A percentile compares a stretch with the other conserved stretches of the same genome.
These are phyloP conservation scores for Herpetotheres cachinnans DNA, from an alignment of 2,113 vertebrate genomes.

Conservation along the genomic window DNA sequence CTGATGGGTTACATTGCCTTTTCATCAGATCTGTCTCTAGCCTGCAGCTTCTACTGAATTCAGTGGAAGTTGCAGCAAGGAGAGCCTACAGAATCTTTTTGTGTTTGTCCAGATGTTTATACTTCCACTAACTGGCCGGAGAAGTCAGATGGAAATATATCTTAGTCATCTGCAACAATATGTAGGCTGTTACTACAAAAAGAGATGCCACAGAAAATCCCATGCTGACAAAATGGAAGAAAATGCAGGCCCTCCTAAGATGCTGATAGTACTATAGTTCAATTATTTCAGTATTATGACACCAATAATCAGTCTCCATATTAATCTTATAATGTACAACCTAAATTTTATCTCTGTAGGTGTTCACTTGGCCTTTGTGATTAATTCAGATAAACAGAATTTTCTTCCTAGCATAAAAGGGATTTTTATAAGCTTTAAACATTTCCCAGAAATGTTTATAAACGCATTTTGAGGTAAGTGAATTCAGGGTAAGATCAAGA, in stretches of 20 bases:
- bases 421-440: constrained; percentile 3
- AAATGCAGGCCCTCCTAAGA: background rate
- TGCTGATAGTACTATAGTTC: background rate
- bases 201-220: background rate
- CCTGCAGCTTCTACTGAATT: background rate
- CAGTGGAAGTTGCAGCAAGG: background rate
- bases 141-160: constrained; percentile 1
- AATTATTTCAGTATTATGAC: background rate
- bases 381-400: background rate
- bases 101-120: background rate
- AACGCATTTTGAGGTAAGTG: background rate
- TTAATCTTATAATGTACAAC: background rate
- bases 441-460: constrained; percentile 12
- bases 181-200: background rate
- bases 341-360: background rate
- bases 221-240: background rate
- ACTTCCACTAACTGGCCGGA: background rate
- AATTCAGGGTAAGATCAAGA: background rate
- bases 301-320: background rate
- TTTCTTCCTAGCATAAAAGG: background rate
- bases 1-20: background rate
- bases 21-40: background rate
- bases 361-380: background rate
- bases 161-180: background rate
- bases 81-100: background rate